phyloP scores from a whole-genome alignment of 2,888 invertebrate genomes.

The Heliconius sara region DNA sequence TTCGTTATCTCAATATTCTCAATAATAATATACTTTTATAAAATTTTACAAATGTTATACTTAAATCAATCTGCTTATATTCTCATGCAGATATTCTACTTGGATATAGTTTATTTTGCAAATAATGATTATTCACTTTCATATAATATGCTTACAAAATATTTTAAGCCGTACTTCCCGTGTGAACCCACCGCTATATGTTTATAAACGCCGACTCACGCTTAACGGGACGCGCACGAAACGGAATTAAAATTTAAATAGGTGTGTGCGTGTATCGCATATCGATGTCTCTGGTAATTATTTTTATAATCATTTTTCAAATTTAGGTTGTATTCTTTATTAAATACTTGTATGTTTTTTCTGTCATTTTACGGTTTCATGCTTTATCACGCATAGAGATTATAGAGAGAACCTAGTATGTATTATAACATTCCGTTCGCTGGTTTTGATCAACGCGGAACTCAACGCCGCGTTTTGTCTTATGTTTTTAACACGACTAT shows the following conservation, averaged over 20 bases:
- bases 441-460: too few relatives aligned
- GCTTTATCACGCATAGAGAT: too few relatives aligned
- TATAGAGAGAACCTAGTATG: too few relatives aligned
- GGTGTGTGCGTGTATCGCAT: slow-evolving; percentile 26
- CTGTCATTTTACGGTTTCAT: too few relatives aligned
- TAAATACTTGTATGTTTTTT: too few relatives aligned
- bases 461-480: too few relatives aligned
- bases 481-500: neutral
- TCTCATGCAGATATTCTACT: neutral
- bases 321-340: neutral
- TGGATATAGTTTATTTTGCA: neutral
- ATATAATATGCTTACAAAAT: slow-evolving; percentile 2
- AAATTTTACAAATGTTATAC: neutral
- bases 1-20: too few relatives aligned
- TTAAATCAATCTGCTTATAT: neutral
- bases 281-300: slow-evolving; percentile 18
- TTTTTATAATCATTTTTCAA: slow-evolving; percentile 13
- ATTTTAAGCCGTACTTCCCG: neutral
- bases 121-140: neutral
- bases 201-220: slow-evolving; percentile 29
- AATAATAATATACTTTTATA: neutral
- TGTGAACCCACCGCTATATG: slow-evolving; percentile 9
- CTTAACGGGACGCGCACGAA: slow-evolving; percentile 34
- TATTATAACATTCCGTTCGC: too few relatives aligned
- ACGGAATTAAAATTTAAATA: slow-evolving; percentile 31